Evolutionary conservation across 2,113 vertebrate genomes (phyloP), one percentile per base, ranked within the genome.

Genomic region (Octodon degus): DNA sequence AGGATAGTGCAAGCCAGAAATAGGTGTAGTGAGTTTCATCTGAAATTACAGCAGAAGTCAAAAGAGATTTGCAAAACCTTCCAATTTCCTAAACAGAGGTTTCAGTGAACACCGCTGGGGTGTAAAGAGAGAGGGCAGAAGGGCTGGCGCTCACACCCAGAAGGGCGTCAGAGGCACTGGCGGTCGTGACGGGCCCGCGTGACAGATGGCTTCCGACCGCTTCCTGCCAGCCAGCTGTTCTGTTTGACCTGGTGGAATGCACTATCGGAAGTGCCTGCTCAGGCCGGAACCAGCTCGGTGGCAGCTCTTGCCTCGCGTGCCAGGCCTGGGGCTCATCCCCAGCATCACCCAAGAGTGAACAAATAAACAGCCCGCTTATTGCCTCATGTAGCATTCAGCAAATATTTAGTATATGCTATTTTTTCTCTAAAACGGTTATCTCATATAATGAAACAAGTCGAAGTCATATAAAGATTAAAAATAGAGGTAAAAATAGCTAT

Each of bases 371-470:
- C 7, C 77, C 94, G 8, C 93, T 93, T 87, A 84, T 81, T 67
- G n/a, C n/a, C 8, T 37, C 43, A 67, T 63, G 34, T 92, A 37
- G 5, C 93, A 2, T 84, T 89, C 34, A 95, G 91, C 22, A 74
- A 20, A 84, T 93, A 96, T 77, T 97, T 68, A 97, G 82, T 67
- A 32, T 96, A 53, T 97, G 22, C 25, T 98, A 97, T 58, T 98
- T 97, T 97, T 34, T 68, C 34, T 70, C 99, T 99, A n/a, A 98
- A 99, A 20, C 99, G 19, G 99, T 98, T 99, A 55, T 99, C 99
- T 96, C 99, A 98, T 77, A 99, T 97, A 97, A 97, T 99, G 96
- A 98, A 98, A 86, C 99, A 99, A 96, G 91, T 99, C 83, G 99
- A 99, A 98, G 97, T 98, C 91, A 96, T 91, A n/a, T 98, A 90